Conservation (phyloP, 2,888 invertebrate genomes). For the Stenichneumon culpator region DNA sequence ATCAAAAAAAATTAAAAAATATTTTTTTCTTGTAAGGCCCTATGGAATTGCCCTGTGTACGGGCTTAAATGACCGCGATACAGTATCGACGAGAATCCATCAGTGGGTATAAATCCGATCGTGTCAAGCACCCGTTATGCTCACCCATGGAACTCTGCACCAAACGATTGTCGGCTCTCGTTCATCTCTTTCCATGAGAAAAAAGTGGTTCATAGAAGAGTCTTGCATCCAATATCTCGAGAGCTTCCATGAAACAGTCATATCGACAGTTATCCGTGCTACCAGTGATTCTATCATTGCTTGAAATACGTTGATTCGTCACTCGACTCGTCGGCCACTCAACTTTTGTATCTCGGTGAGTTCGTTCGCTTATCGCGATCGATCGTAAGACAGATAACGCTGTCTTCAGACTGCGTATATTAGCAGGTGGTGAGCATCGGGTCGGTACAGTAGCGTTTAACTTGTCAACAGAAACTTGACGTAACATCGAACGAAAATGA, state of each 20-base stretch:
- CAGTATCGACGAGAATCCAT: background rate
- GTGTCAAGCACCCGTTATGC: background rate
- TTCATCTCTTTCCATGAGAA: background rate
- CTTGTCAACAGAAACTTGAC: background rate
- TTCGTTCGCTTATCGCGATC: background rate
- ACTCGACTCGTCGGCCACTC: too few species aligned
- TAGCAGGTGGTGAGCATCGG: background rate
- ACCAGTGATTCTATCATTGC: background rate
- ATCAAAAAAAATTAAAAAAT: too few species aligned
- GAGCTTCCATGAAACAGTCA: background rate
- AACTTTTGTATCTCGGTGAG: too few species aligned
- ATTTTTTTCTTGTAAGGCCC: too few species aligned
- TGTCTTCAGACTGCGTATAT: slow-evolving; percentile 3
- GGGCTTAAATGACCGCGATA: too few species aligned
- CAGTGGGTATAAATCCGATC: background rate
- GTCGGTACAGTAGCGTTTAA: background rate
- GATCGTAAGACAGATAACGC: slow-evolving; percentile 10
- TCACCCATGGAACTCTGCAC: background rate
- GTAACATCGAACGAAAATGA: background rate
- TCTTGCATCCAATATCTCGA: background rate
- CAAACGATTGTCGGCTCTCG: background rate
- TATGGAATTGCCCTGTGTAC: too few species aligned
- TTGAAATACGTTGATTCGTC: background rate
- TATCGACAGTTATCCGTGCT: background rate
- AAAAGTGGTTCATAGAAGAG: background rate